These are phyloP conservation scores for Grus americana DNA, from an alignment of 2,113 vertebrate species.

Conservation along the genomic window DNA sequence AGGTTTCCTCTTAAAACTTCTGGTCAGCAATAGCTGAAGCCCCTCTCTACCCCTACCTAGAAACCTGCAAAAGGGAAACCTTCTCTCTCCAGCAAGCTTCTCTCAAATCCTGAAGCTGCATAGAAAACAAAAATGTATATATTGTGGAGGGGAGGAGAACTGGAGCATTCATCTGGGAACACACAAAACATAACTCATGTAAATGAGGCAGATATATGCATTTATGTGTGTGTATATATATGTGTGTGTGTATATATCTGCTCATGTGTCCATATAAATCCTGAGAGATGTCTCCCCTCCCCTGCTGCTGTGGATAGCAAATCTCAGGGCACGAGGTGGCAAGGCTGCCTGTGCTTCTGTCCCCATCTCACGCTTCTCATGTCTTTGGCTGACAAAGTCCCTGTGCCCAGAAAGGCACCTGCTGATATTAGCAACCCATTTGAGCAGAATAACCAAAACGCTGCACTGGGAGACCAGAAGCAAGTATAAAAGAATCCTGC, in stretches of 20 bases:
- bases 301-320: neutral
- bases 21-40: neutral
- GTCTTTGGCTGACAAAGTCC: neutral
- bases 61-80: neutral
- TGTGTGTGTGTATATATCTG: neutral
- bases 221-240: neutral
- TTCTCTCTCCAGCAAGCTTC: neutral
- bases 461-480: neutral
- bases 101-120: neutral
- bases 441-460: neutral
- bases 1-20: neutral
- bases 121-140: neutral
- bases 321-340: accelerated
- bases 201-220: neutral
- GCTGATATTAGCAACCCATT: neutral
- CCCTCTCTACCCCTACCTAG: neutral
- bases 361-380: accelerated
- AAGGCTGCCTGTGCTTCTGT: neutral
- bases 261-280: neutral
- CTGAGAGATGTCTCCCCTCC: neutral
- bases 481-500: neutral
- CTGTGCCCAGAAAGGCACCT: neutral
- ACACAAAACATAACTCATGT: neutral
- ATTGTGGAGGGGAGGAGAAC: neutral
- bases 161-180: neutral